Percentiles rank a stretch among this genome's conserved stretches.
Conservation (phyloP, 2,113 vertebrate species). For the Typhlomys cinereus region DNA sequence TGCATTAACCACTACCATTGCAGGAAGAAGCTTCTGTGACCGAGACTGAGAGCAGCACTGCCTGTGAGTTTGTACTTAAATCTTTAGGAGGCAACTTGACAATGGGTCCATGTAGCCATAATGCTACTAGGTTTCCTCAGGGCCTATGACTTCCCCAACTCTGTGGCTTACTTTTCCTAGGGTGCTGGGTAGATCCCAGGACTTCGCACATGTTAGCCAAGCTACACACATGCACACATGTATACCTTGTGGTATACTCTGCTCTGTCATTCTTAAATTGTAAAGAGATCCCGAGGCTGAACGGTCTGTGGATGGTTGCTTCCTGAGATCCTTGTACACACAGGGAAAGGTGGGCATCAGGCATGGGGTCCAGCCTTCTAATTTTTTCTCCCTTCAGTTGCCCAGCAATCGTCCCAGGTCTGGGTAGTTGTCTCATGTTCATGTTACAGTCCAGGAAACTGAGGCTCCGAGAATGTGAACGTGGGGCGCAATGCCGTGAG, state of each 20-base stretch:
- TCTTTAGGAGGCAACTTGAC: no score
- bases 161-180: not conserved
- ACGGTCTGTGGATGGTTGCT: not conserved
- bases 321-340: not conserved
- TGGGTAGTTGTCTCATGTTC: not conserved
- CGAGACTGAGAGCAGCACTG: no score
- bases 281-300: not conserved
- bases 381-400: not conserved
- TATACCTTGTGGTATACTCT: not conserved
- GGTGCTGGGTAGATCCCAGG: not conserved
- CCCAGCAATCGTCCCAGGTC: not conserved
- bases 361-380: not conserved
- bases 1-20: no score
- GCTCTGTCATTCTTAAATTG: not conserved
- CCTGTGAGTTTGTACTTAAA: no score
- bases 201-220: not conserved
- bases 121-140: no score
- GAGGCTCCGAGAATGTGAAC: not conserved
- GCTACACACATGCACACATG: not conserved
- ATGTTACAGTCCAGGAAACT: not conserved
- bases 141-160: no score
- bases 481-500: not conserved
- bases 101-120: no score
- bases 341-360: fast-evolving
- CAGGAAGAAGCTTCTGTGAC: no score